Conservation (phyloP, 2,797 vertebrate species). For the Pachyuromys duprasi region DNA sequence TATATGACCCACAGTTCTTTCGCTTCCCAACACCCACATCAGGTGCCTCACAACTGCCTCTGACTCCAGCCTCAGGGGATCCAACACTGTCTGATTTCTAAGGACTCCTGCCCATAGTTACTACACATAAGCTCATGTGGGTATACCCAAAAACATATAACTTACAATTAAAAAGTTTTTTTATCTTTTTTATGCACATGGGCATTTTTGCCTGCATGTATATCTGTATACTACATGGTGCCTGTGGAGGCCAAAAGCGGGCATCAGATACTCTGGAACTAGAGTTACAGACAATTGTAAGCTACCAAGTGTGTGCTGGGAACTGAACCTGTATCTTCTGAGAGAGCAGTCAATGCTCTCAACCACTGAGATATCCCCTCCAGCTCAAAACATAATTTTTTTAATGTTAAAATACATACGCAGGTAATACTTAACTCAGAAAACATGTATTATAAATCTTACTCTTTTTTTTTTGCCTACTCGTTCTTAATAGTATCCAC, state of each 20-base stretch:
- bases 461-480: neutral
- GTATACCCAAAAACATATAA: neutral
- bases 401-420: neutral
- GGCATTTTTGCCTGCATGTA: neutral
- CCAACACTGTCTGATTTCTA: neutral
- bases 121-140: neutral
- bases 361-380: neutral
- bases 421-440: neutral
- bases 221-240: neutral
- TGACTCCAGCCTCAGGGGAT: neutral
- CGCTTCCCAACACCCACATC: neutral
- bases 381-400: neutral
- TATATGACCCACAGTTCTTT: no score
- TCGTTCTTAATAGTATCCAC: conserved; percentile 17
- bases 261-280: neutral
- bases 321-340: neutral
- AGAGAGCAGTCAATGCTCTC: neutral
- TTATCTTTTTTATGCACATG: neutral
- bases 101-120: neutral
- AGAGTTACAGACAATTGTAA: neutral
- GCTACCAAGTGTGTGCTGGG: neutral
- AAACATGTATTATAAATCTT: neutral
- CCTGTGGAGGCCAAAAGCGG: neutral
- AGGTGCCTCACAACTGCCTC: neutral
- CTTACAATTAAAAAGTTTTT: neutral